Conservation (phyloP, 2,113 vertebrate species). For the Syngnathus typhle region DNA sequence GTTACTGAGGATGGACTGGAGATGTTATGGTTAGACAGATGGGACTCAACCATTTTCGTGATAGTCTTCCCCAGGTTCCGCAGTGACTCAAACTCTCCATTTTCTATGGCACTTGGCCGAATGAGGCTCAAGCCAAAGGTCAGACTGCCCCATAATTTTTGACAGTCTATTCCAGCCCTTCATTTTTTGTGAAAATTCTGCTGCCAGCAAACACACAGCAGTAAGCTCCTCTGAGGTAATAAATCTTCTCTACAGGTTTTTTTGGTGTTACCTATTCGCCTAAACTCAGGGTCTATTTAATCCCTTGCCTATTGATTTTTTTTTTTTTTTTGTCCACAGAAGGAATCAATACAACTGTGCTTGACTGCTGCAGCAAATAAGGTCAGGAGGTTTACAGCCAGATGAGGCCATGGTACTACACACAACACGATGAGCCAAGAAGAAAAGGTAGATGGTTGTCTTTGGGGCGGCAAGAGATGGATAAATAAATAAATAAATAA, state of each 20-base stretch:
- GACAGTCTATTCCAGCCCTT: background rate
- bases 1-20: background rate
- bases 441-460: slow-evolving; percentile 7
- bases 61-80: too few species aligned
- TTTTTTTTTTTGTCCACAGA: slow-evolving; percentile 44
- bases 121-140: too few species aligned
- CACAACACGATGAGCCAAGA: slow-evolving; percentile 19
- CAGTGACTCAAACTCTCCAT: too few species aligned
- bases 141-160: background rate
- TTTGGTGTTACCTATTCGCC: slow-evolving; percentile 44
- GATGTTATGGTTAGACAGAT: background rate
- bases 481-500: too few species aligned
- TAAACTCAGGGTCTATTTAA: slow-evolving; percentile 48
- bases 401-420: slow-evolving; percentile 29
- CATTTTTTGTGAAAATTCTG: background rate
- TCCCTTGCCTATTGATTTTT: slow-evolving; percentile 56
- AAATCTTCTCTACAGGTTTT: slow-evolving; percentile 44
- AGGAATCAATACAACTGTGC: slow-evolving; percentile 52
- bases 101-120: too few species aligned
- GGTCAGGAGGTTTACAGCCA: slow-evolving; percentile 59
- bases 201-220: background rate
- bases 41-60: background rate
- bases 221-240: slow-evolving; percentile 5
- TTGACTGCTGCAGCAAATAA: slow-evolving; percentile 45
- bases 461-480: too few species aligned